Percentiles rank a stretch among this genome's conserved stretches.
Evolutionary conservation across 2,888 invertebrate genomes (phyloP).

Genomic region (Balanococcus diminutus): DNA sequence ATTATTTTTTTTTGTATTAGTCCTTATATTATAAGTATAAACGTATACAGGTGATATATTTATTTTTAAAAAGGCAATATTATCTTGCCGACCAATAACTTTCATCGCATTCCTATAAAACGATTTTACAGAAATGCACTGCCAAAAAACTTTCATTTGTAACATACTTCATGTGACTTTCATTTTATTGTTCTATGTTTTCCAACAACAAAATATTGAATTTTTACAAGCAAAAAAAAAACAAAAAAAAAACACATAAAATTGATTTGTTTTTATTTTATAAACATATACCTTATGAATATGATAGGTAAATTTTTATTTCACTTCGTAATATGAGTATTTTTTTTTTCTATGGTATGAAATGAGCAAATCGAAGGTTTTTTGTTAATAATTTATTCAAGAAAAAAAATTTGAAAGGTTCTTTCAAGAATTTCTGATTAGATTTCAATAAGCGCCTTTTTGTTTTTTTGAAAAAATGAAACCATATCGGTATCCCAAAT

Average conservation of each 20-base stretch:
- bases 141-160: conserved; percentile 36
- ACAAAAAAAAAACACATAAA: background rate
- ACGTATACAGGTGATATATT: conserved; percentile 18
- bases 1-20: conserved; percentile 35
- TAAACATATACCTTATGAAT: too few species aligned
- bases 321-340: too few species aligned
- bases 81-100: background rate
- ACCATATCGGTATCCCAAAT: background rate
- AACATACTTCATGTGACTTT: background rate
- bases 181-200: background rate
- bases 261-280: background rate
- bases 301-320: too few species aligned
- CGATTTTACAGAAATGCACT: background rate
- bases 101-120: background rate
- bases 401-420: too few species aligned
- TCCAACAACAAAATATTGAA: background rate
- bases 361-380: too few species aligned
- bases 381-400: too few species aligned
- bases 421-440: too few species aligned
- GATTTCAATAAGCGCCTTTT: background rate
- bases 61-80: background rate
- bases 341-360: too few species aligned
- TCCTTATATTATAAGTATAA: conserved; percentile 43
- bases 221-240: too few species aligned
- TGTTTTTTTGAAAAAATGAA: background rate